Base-by-base conservation (phyloP, 2,113 vertebrate species). In the Pseudopodoces humilis region DNA sequence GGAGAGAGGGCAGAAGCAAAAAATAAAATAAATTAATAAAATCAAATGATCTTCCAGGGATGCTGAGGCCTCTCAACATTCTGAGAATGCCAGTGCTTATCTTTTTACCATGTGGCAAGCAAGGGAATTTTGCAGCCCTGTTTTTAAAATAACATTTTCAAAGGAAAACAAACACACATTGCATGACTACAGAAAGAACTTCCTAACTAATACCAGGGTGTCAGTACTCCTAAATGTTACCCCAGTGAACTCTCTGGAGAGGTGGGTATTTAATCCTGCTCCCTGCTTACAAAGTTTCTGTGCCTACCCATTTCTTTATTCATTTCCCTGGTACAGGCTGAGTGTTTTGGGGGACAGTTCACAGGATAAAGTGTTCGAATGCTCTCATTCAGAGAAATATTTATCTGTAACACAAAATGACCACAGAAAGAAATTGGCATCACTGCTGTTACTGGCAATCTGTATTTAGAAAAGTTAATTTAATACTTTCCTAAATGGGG, bases 391-490 rank as follows among this genome's bases (percentile, higher is more conserved):
- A 50, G 53, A 13, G 9, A 79, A 90, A 81, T 86, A 83, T 85
- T 90, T 90, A 47, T 87, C n/a, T 85, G 43, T 33, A 75, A 31
- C 50, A 88, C 33, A 89, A 70, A 94, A 62, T 39, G 71, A 50
- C 62, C 63, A 41, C 13, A 21, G 47, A 74, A 85, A n/a, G 23
- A 74, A 77, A 83, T 6, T 59, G 67, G 27, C 59, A 78, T 60
- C 27, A 13, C 28, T 83, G 37, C 30, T 85, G 18, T 77, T 85
- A 60, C 24, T 83, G 79, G 18, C 75, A 86, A 30, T 75, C 13
- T 75, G n/a, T 75, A 52, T 81, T 92, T 71, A 90, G 90, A 81
- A 83, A 92, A 92, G 7, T 81, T 72, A 19, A 67, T 95, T 90
- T 85, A 74, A 56, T 55, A 44, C 27, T 74, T 83, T 43, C 39